Conservation (phyloP, 2,113 vertebrate species). For the Pterocles gutturalis region DNA sequence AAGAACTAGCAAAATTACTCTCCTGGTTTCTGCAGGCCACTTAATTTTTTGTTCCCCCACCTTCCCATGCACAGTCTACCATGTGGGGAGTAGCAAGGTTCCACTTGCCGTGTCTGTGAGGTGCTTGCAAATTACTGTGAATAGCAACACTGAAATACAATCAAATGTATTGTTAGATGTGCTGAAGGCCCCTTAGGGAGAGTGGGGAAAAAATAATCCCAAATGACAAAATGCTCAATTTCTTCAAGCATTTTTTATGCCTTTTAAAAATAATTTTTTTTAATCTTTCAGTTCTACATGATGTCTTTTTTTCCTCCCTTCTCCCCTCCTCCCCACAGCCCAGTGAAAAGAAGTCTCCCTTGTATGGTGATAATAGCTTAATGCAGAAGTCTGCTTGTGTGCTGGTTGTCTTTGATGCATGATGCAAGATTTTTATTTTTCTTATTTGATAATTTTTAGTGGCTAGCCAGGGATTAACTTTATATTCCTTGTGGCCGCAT, state of each 20-base stretch:
- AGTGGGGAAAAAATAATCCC: neutral
- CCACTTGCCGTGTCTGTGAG: neutral
- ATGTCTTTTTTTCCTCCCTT: neutral
- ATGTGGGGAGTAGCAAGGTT: neutral
- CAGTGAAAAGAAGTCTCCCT: neutral
- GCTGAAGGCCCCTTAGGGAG: neutral
- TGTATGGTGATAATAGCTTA: neutral
- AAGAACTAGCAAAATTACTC: neutral
- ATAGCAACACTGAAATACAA: neutral
- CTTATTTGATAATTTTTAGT: neutral
- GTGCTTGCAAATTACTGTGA: neutral
- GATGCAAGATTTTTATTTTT: slow-evolving; percentile 2
- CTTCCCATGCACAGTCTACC: neutral
- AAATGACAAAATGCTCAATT: neutral
- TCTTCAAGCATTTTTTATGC: neutral
- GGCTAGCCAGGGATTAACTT: neutral
- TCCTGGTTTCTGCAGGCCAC: neutral
- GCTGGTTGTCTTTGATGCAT: neutral
- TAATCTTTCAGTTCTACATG: neutral
- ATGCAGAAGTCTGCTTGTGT: neutral
- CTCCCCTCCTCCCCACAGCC: neutral
- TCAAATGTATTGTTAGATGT: neutral
- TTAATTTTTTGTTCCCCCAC: neutral
- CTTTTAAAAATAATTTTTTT: neutral
- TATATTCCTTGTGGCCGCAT: neutral